These are phyloP conservation scores for Abrostola triplasia DNA, from an alignment of 2,888 invertebrate species.

Conservation along the genomic window DNA sequence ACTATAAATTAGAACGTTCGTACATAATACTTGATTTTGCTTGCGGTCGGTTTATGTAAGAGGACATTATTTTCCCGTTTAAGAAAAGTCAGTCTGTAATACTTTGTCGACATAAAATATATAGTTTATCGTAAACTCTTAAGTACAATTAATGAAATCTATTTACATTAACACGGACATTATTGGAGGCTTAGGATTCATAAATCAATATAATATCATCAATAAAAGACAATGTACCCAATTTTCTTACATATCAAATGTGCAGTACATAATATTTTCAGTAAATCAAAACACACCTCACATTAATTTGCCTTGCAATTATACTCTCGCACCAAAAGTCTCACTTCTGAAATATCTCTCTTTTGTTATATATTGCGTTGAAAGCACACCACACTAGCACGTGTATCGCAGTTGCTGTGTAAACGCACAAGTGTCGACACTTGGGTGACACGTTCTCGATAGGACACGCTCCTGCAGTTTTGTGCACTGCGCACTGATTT, in stretches of 20 bases:
- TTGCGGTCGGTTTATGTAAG: conserved; percentile 35
- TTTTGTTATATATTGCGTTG: conserved; percentile 16
- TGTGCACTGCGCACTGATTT: conserved; percentile 78
- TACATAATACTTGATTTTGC: conserved; percentile 26
- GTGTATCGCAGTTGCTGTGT: conserved; percentile 37
- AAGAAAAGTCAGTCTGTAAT: conserved; percentile 25
- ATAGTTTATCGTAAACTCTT: conserved; percentile 25
- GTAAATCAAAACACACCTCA: too few relatives aligned
- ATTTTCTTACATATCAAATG: too few relatives aligned
- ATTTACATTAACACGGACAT: conserved; percentile 46
- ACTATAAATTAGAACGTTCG: conserved; percentile 53
- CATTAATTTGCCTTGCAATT: too few relatives aligned
- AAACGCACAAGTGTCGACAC: conserved; percentile 65
- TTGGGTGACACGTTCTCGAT: conserved; percentile 74
- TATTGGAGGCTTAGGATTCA: conserved; percentile 15
- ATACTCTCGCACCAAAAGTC: not conserved
- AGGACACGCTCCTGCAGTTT: conserved; percentile 69
- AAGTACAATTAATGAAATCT: conserved; percentile 43
- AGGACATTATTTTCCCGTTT: conserved; percentile 36
- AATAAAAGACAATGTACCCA: too few relatives aligned
- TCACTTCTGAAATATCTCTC: not conserved
- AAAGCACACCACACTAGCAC: conserved; percentile 13
- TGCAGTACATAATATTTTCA: too few relatives aligned
- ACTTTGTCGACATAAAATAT: conserved; percentile 40
- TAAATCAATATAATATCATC: too few relatives aligned